These are phyloP conservation scores for Morone saxatilis DNA, from an alignment of 2,113 vertebrate species.

Conservation along the genomic window DNA sequence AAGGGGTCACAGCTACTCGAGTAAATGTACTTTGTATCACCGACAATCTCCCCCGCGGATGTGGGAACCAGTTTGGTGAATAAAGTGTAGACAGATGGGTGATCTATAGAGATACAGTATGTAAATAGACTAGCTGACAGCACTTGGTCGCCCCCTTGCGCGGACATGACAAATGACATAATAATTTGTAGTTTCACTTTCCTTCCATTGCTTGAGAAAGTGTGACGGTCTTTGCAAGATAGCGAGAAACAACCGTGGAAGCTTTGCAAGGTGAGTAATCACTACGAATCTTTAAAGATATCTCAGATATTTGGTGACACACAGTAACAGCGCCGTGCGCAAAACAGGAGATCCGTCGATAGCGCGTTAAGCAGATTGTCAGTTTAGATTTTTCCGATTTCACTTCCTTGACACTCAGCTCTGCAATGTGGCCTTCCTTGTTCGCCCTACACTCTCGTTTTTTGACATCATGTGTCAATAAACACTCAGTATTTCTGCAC, in stretches of 20 bases:
- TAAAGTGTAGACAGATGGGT: too few species aligned
- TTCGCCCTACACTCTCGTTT: background rate
- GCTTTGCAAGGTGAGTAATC: constrained; percentile 63
- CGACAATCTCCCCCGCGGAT: too few species aligned
- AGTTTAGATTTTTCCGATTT: constrained; percentile 32
- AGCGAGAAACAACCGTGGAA: constrained; percentile 14
- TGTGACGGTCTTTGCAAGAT: constrained; percentile 34
- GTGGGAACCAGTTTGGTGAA: too few species aligned
- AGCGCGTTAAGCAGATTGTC: constrained; percentile 3
- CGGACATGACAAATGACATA: background rate
- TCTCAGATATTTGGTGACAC: background rate
- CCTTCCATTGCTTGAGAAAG: constrained; percentile 38
- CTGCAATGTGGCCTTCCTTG: constrained; percentile 29
- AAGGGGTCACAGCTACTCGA: background rate
- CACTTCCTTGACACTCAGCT: constrained; percentile 73
- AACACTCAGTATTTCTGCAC: background rate
- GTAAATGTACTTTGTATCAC: too few species aligned
- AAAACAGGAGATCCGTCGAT: background rate
- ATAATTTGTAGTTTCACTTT: constrained; percentile 72
- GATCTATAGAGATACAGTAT: too few species aligned
- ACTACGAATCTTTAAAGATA: background rate
- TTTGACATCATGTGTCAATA: constrained; percentile 15
- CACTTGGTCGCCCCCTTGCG: constrained; percentile 56
- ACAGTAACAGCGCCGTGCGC: rapidly evolving
- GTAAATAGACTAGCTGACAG: too few species aligned